Conservation (phyloP, 2,797 vertebrate genomes). For the Rhinella marina region DNA sequence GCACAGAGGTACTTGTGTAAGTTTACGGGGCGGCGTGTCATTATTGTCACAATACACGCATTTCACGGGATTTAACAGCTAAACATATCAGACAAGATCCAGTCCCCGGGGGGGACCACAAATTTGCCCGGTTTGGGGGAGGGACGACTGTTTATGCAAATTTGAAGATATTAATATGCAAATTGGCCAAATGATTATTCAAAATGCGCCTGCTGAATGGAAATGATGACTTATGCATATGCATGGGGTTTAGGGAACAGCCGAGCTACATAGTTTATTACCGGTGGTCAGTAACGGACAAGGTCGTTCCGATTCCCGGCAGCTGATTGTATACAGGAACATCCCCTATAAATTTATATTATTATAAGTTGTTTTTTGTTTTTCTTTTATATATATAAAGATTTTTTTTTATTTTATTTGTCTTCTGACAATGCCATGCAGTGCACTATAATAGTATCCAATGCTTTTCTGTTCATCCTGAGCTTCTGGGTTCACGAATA, state of each 20-base stretch:
- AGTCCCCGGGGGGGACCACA: not conserved
- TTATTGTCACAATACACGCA: slow-evolving; percentile 10
- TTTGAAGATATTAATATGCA: slow-evolving; percentile 33
- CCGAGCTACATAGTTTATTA: not conserved
- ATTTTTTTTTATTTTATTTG: not conserved
- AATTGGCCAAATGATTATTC: slow-evolving; percentile 43
- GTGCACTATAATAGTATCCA: not conserved
- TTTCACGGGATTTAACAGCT: slow-evolving; percentile 5
- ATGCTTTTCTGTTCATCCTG: not conserved
- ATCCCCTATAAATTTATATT: no score
- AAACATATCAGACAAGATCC: slow-evolving; percentile 11
- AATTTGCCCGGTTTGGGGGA: not conserved
- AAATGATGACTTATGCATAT: slow-evolving; percentile 49
- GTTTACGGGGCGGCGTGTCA: not conserved
- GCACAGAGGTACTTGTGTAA: not conserved
- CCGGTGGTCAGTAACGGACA: not conserved
- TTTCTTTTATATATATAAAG: no score
- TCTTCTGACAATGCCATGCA: not conserved
- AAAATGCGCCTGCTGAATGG: slow-evolving; percentile 2
- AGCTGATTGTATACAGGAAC: not conserved
- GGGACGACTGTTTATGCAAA: slow-evolving; percentile 39
- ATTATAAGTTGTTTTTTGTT: no score
- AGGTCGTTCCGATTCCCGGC: not conserved
- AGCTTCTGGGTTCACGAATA: not conserved
- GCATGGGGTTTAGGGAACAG: not conserved